Evolutionary conservation across 2,888 invertebrate species (phyloP).

Genomic region (Galeruca laticollis): DNA sequence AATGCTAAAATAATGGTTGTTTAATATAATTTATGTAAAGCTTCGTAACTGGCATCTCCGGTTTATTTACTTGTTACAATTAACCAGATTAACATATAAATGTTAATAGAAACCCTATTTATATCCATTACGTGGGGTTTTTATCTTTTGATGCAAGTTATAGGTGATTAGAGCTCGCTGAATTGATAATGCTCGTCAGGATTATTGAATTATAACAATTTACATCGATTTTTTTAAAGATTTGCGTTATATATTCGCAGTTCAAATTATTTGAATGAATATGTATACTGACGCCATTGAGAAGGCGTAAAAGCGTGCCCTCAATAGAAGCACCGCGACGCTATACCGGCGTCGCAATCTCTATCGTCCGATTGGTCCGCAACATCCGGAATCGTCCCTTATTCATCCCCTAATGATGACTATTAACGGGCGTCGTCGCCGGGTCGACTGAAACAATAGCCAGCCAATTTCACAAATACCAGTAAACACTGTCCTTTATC

Average conservation of each 20-base stretch:
- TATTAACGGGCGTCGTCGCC: conserved; percentile 54
- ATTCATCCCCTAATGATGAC: conserved; percentile 49
- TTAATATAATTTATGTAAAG: conserved; percentile 10
- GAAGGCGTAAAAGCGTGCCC: conserved; percentile 35
- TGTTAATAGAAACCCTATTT: neutral
- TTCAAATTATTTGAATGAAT: too few species aligned
- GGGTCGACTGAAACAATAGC: conserved; percentile 55
- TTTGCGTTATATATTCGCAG: too few species aligned
- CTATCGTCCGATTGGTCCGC: conserved; percentile 57
- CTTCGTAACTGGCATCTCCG: neutral
- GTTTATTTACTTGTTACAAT: neutral
- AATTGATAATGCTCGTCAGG: neutral
- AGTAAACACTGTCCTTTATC: too few species aligned
- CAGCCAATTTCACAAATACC: neutral
- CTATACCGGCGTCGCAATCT: conserved; percentile 20
- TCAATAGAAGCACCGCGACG: conserved; percentile 25
- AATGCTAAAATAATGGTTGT: conserved; percentile 3
- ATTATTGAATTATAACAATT: too few species aligned
- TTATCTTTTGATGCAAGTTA: neutral
- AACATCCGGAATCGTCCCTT: conserved; percentile 59
- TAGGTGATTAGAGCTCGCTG: neutral
- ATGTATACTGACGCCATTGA: conserved; percentile 12
- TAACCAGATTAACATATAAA: neutral
- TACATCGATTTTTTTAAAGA: too few species aligned
- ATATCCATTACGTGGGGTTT: neutral